phyloP scores from a whole-genome alignment of 2,113 vertebrate species.

The Chaetorhynchus papuensis region DNA sequence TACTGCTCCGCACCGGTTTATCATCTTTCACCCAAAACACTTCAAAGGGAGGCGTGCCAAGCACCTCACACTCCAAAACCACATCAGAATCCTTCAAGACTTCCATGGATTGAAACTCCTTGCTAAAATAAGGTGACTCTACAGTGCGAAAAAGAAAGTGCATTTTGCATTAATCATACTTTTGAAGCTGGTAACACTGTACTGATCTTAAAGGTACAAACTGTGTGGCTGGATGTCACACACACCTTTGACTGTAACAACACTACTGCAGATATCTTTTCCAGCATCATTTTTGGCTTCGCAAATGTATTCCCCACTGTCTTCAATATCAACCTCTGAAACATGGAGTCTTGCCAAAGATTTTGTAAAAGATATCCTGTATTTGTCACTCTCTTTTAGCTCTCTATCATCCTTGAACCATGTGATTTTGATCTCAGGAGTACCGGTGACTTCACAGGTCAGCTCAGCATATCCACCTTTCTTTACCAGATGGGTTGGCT shows the following conservation, averaged over 20 bases:
- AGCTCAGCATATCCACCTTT: constrained; percentile 78
- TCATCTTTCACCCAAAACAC: constrained; percentile 89
- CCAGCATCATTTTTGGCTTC: constrained; percentile 93
- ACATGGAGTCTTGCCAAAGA: constrained; percentile 79
- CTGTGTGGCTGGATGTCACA: constrained; percentile 20
- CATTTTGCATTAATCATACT: constrained; percentile 21
- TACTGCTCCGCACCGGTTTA: constrained; percentile 85
- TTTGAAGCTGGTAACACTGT: not conserved
- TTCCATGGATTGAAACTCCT: constrained; percentile 86
- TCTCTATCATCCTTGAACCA: constrained; percentile 92
- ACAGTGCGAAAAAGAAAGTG: constrained; percentile 59
- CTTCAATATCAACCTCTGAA: constrained; percentile 72
- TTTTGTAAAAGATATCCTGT: constrained; percentile 75
- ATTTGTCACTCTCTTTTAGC: constrained; percentile 79
- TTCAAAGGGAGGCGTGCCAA: constrained; percentile 89
- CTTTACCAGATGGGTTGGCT: constrained; percentile 82
- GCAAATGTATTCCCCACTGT: constrained; percentile 91
- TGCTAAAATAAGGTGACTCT: constrained; percentile 91
- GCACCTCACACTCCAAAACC: constrained; percentile 83
- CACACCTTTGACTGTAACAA: constrained; percentile 94
- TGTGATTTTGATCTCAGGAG: constrained; percentile 85
- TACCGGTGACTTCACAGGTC: constrained; percentile 89
- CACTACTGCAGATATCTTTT: constrained; percentile 85
- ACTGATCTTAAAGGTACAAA: not conserved
- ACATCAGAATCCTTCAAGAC: constrained; percentile 92